phyloP scores from a whole-genome alignment of 2,113 vertebrate species.

The Oophaga pumilio region DNA sequence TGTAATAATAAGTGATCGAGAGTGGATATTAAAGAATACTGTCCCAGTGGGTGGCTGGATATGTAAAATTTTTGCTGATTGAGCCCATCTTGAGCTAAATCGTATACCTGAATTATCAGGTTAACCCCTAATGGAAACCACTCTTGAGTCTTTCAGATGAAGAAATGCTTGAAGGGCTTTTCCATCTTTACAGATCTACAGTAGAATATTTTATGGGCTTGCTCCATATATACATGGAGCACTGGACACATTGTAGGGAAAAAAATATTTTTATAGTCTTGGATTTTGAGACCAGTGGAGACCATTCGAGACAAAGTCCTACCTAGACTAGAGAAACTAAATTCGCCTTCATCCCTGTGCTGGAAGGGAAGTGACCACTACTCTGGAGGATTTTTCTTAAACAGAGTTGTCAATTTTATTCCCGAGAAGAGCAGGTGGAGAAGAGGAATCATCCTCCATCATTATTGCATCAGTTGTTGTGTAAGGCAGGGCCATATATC shows the following conservation, averaged over 20 bases:
- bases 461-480: neutral
- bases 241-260: neutral
- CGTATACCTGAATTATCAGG: neutral
- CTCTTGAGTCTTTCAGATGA: neutral
- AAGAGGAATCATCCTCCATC: neutral
- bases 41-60: constrained; percentile 1
- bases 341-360: neutral
- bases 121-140: neutral
- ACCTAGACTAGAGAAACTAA: neutral
- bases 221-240: no score
- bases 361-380: neutral
- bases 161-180: neutral
- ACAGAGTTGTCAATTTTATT: neutral
- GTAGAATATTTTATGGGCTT: no score
- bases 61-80: constrained; percentile 10
- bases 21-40: constrained; percentile 18
- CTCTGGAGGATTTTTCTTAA: neutral
- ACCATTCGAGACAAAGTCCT: neutral
- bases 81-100: neutral
- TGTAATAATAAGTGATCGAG: constrained; percentile 2
- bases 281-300: neutral
- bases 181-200: neutral
- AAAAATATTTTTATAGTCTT: neutral
- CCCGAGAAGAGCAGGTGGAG: neutral
- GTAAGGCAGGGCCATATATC: neutral